These are phyloP conservation scores for Rhea americana DNA, from an alignment of 2,113 vertebrate species.

Conservation along the genomic window DNA sequence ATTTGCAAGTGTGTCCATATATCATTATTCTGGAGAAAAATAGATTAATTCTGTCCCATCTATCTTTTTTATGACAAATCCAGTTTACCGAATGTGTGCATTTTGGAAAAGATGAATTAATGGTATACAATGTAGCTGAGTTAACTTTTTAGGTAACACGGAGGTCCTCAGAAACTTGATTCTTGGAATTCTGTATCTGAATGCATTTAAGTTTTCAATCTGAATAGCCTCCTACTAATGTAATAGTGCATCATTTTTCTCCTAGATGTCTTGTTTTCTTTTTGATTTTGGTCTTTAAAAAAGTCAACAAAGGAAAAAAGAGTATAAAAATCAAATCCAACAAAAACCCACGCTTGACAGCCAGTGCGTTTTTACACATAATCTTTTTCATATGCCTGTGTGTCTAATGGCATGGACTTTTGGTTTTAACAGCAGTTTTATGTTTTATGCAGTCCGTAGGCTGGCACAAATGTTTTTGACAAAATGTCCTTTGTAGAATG, in stretches of 20 bases:
- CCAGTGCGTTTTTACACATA: conserved; percentile 4
- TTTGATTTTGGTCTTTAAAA: background rate
- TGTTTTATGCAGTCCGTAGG: background rate
- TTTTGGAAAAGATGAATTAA: background rate
- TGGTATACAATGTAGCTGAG: background rate
- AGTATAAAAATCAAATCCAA: conserved; percentile 6
- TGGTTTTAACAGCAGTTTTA: conserved; percentile 2
- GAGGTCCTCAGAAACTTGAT: background rate
- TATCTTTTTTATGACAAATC: background rate
- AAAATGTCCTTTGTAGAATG: conserved; percentile 32
- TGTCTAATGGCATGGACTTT: conserved; percentile 8
- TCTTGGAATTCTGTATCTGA: background rate
- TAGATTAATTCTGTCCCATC: background rate
- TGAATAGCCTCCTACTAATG: background rate
- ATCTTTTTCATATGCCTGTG: conserved; percentile 22
- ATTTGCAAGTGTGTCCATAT: background rate
- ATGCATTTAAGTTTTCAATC: background rate
- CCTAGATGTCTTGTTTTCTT: background rate
- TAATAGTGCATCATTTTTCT: background rate
- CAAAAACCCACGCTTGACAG: background rate
- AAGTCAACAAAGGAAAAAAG: background rate
- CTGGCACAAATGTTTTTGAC: conserved; percentile 29
- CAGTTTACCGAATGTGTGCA: background rate
- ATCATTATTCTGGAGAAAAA: background rate
- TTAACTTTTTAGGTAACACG: background rate